A percentile compares a stretch with the other conserved stretches of the same genome.
Conservation (phyloP, 2,797 vertebrate species). For the Neosalanx taihuensis region DNA sequence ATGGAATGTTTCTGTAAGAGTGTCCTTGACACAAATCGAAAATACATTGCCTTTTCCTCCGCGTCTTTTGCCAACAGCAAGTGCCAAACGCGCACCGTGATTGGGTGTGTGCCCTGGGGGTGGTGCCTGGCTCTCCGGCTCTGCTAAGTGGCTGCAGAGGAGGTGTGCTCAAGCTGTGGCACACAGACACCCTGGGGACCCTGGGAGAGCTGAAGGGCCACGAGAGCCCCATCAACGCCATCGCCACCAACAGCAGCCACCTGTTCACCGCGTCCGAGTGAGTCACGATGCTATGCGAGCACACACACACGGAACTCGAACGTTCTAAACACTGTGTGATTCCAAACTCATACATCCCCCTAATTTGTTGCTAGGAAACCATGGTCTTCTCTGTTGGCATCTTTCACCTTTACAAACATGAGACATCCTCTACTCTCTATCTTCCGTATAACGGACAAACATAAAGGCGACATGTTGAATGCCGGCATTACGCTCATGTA, state of each 20-base stretch:
- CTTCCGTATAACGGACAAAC: too few species aligned
- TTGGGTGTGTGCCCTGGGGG: constrained; percentile 93
- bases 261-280: constrained; percentile 96
- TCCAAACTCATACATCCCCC: too few species aligned
- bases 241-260: constrained; percentile 89
- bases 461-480: background rate
- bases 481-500: background rate
- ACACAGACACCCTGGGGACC: constrained; percentile 81
- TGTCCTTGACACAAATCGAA: background rate
- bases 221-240: constrained; percentile 94
- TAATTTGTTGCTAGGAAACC: too few species aligned
- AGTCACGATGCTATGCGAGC: constrained; percentile 58
- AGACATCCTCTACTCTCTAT: too few species aligned
- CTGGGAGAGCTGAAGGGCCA: constrained; percentile 90
- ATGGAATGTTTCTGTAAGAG: background rate
- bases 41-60: too few species aligned
- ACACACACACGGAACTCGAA: constrained; percentile 1
- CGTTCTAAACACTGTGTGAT: background rate
- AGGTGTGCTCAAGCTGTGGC: constrained; percentile 93
- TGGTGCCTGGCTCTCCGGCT: constrained; percentile 77
- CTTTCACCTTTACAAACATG: too few species aligned
- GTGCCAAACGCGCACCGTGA: constrained; percentile 96
- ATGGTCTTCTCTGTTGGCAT: too few species aligned
- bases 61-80: constrained; percentile 75
- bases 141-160: constrained; percentile 93